A percentile compares a stretch with the other conserved stretches of the same genome.
These are phyloP conservation scores for Lordiphosa clarofinis DNA, from an alignment of 1,140 invertebrate genomes.

Conservation along the genomic window DNA sequence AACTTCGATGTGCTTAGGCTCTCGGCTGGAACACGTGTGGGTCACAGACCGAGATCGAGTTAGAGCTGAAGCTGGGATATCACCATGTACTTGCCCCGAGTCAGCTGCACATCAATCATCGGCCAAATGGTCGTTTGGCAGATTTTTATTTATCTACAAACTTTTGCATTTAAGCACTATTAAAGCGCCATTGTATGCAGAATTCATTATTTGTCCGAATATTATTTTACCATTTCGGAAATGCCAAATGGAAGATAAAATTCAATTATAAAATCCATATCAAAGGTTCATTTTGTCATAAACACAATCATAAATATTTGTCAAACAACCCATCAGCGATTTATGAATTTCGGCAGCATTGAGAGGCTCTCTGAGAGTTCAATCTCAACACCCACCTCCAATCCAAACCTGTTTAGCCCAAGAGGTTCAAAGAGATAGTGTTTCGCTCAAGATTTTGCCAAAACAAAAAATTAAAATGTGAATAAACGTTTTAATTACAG, in stretches of 20 bases:
- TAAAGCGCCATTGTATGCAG: constrained; percentile 1
- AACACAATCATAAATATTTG: constrained; percentile 5
- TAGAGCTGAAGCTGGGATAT: not conserved
- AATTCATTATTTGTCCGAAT: not conserved
- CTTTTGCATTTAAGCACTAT: constrained; percentile 6
- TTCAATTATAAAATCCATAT: constrained; percentile 6
- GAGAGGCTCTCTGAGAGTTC: constrained; percentile 2
- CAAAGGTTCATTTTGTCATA: constrained; percentile 5
- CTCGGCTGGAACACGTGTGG: not conserved
- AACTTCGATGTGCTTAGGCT: constrained; percentile 3
- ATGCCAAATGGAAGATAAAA: constrained; percentile 12
- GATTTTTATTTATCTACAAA: constrained; percentile 6
- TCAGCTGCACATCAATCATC: constrained; percentile 4
- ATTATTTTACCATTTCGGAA: constrained; percentile 6
- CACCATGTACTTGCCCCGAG: not conserved
- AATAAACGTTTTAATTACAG: constrained; percentile 9
- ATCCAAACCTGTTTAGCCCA: constrained; percentile 4
- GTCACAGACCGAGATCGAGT: not conserved
- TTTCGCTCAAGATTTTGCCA: too few relatives aligned
- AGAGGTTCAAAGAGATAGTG: too few relatives aligned
- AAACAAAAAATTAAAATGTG: not conserved
- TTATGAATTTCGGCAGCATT: constrained; percentile 11
- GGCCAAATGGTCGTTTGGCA: not conserved
- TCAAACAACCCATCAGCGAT: constrained; percentile 2
- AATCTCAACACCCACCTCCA: constrained; percentile 9